Conservation (phyloP, 2,797 vertebrate genomes). For the Psittacula echo region DNA sequence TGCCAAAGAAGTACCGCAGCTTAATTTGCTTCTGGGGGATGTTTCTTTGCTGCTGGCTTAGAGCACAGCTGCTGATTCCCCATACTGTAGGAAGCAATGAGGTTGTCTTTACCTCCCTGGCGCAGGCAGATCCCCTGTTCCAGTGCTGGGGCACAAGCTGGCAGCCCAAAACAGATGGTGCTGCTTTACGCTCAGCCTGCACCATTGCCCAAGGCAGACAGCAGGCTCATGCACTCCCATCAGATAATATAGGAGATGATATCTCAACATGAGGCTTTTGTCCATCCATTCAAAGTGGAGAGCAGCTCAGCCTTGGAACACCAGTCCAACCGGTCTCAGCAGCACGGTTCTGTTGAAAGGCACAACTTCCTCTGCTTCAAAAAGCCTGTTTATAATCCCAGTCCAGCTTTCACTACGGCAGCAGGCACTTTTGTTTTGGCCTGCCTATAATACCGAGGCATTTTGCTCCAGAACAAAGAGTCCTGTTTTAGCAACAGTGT, state of each 20-base stretch:
- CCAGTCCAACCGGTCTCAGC: neutral
- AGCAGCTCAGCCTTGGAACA: neutral
- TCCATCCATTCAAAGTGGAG: neutral
- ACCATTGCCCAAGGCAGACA: neutral
- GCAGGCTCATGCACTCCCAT: neutral
- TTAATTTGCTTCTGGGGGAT: neutral
- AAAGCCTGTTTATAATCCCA: constrained; percentile 34
- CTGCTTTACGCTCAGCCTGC: neutral
- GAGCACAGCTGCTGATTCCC: constrained; percentile 26
- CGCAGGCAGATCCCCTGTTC: fast-evolving
- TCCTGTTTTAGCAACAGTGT: constrained; percentile 49
- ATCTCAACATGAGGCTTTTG: neutral
- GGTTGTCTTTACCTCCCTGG: neutral
- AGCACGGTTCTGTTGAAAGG: neutral
- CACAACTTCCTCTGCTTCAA: neutral
- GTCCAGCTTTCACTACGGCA: constrained; percentile 17
- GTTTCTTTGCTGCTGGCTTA: neutral
- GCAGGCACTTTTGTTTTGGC: constrained; percentile 32
- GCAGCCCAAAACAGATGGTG: constrained; percentile 39
- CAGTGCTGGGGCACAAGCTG: neutral
- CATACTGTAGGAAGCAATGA: neutral
- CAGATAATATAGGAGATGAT: neutral
- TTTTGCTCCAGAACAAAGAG: constrained; percentile 56
- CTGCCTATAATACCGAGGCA: constrained; percentile 24
- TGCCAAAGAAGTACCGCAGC: neutral